Evolutionary conservation across 2,113 vertebrate genomes (phyloP), one percentile per base, ranked within the genome.

Genomic region (Pleuronectes platessa): DNA sequence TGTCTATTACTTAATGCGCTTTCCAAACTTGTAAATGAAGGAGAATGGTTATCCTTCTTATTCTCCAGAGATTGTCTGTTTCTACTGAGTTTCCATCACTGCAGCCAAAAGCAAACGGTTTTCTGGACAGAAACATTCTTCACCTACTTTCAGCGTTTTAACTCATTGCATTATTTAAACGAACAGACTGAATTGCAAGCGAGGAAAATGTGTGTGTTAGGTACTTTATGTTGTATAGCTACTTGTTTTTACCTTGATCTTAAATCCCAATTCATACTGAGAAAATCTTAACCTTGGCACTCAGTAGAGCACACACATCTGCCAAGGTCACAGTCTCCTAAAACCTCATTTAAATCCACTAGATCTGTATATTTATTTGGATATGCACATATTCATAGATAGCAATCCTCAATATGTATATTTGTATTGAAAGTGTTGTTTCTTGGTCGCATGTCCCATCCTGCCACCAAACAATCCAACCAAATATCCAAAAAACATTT

Each of bases 11-110:
- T 64, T 86, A 79, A 90, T 89, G 76, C 88, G 79, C 69, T 89
- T 89, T 87, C 84, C 87, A 90, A 85, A 85, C 59, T 67, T 53
- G 37, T 53, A 82, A 81, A 68, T 64, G 60, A 67, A 78, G 74
- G 74, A 72, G 74, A 82, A 64, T 26, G 8, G 64, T 53, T 53
- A n/a, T 61, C 47, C 14, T 47, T 62, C n/a, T 37, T 61, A 54
- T 62, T 70, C 54, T 42, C 63, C n/a, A 21, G 35, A 53, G 59
- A 68, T 11, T n/a, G 51, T 17, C 58, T 63, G 47, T 51, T 15
- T 20, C 47, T 21, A 12, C 63, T 67, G 20, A 56, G 35, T 76
- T 88, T 76, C 71, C 61, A 62, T 1, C 9, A 27, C 37, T 49
- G 11, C 31, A 42, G 60, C 55, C 74, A 78, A 61, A 63, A 5